Conservation (phyloP, 2,888 invertebrate species). For the Ophion ellenae region DNA sequence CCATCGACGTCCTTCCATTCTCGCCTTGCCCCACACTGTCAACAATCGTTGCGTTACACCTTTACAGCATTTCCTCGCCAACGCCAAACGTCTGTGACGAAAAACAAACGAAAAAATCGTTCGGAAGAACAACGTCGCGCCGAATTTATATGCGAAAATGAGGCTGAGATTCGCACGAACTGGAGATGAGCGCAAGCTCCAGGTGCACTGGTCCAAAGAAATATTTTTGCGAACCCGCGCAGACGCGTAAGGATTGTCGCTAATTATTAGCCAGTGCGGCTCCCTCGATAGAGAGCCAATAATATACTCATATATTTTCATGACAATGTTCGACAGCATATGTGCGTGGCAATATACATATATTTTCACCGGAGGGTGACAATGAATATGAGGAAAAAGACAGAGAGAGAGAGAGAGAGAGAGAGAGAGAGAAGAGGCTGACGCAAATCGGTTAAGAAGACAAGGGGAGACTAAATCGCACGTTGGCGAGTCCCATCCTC, state of each 20-base stretch:
- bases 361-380: constrained; percentile 45
- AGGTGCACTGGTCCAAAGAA: constrained; percentile 48
- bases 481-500: constrained; percentile 68
- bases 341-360: constrained; percentile 1
- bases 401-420: constrained; percentile 9
- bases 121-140: background rate
- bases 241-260: constrained; percentile 4
- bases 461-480: constrained; percentile 64
- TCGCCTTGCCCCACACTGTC: too few relatives aligned
- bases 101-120: background rate
- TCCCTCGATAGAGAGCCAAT: constrained; percentile 74
- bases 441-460: constrained; percentile 64
- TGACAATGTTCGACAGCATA: constrained; percentile 75
- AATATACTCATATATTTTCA: constrained; percentile 74
- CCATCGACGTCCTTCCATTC: too few relatives aligned
- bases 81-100: background rate
- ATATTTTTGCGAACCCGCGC: background rate
- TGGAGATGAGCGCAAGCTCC: constrained; percentile 13
- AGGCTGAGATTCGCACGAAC: constrained; percentile 22
- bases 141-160: constrained; percentile 38
- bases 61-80: too few relatives aligned
- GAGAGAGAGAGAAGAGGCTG: constrained; percentile 23
- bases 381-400: constrained; percentile 33
- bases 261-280: constrained; percentile 47
- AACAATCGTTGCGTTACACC: too few relatives aligned